Base-by-base conservation (phyloP, 2,797 vertebrate species). In the Synaphobranchus kaupii region DNA sequence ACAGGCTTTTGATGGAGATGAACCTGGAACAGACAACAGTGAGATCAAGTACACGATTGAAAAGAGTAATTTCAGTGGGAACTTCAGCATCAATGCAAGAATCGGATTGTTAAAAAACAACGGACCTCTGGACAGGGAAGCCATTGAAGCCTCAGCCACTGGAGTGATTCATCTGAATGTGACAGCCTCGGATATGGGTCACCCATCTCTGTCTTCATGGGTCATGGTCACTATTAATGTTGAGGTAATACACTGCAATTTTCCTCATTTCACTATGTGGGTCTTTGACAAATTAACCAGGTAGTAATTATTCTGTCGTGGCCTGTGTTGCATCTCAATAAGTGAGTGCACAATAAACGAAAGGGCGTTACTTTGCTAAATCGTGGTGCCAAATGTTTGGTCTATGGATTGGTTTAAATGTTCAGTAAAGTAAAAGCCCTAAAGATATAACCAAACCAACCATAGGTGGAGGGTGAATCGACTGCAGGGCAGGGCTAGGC, bases 181-280 rank as follows among this genome's bases (percentile, higher is more conserved):
- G 34, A 80, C 76, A 22, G 76, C 76, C 76, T 22, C 44, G 0
- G 76, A 80, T 80, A 80, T 80, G 76, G 76, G 76, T 47, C 76
- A 80, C 76, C 76, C 76, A 80, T 25, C 76, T 80, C 76, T 80
- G 76, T 80, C 76, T 10, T 80, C 76, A 80, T 80, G 76, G 76
- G 76, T 80, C 39, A 22, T 15, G 0, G 76, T 80, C 44, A 80
- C 76, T 47, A 80, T 80, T 39, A 80, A 80, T 80, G 76, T 80
- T 80, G 76, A 80, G 76, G 76, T 80, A 80, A 47, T 44, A 6
- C 34, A 44, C 44, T 68, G n/a, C 63, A 10, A 48, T 80, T 20
- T 80, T 15, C 17, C 39, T 48, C 39, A 76, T 76, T 39, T 39
- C 39, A 76, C 17, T 17, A 76, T 39, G n/a, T 68, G 63, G 25